A percentile compares a stretch with the other conserved stretches of the same genome.
phyloP scores from a whole-genome alignment of 2,113 vertebrate species.

The Phylloscopus trochilus region DNA sequence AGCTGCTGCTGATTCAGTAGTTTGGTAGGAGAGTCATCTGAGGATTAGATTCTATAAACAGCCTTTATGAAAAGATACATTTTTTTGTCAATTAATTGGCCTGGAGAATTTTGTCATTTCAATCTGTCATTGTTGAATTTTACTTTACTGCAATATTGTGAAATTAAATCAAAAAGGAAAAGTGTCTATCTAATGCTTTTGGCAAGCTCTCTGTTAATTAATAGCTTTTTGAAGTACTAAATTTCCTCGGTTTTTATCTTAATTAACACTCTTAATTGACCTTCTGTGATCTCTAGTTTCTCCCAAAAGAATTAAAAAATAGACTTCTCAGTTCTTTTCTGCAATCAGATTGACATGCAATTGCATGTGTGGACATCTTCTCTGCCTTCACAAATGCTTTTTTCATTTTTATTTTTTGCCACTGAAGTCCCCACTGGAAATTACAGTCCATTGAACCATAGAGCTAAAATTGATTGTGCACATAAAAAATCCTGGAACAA shows the following conservation, averaged over 20 bases:
- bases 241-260: not conserved
- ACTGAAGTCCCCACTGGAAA: not conserved
- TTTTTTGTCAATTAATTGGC: conserved; percentile 23
- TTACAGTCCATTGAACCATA: not conserved
- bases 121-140: conserved; percentile 12
- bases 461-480: not conserved
- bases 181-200: not conserved
- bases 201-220: conserved; percentile 6
- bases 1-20: not conserved
- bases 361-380: not conserved
- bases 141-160: conserved; percentile 21
- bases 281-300: conserved; percentile 20
- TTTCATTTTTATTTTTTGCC: not conserved
- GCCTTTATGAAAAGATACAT: not conserved
- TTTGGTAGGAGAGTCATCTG: not conserved
- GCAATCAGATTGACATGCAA: not conserved
- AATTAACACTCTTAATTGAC: conserved; percentile 49
- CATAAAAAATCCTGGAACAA: conserved; percentile 16
- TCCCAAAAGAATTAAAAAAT: not conserved
- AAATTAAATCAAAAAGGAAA: not conserved
- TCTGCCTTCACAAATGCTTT: not conserved
- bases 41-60: not conserved
- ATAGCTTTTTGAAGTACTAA: conserved; percentile 3
- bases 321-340: not conserved
- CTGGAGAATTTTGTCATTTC: conserved; percentile 10